These are phyloP conservation scores for Drosophila nr. medialis DNA, from an alignment of 2,888 invertebrate genomes.

Conservation along the genomic window DNA sequence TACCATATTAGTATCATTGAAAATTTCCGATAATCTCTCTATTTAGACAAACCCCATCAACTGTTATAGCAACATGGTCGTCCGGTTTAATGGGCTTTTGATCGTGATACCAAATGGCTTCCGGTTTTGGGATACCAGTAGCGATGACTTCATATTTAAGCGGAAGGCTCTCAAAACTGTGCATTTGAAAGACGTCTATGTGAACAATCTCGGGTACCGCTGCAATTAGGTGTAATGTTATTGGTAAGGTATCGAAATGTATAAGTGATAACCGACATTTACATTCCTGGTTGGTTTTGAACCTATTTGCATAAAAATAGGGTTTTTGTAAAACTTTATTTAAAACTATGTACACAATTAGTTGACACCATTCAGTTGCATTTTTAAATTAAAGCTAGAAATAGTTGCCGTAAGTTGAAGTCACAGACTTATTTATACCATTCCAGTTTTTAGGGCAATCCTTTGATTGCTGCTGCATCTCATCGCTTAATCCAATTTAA, in stretches of 20 bases:
- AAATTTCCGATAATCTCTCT: fast-evolving
- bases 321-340: slow-evolving; percentile 1
- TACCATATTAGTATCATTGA: neutral
- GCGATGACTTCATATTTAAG: slow-evolving; percentile 92
- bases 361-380: slow-evolving; percentile 5
- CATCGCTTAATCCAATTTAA: neutral
- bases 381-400: neutral
- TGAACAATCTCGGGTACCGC: slow-evolving; percentile 90
- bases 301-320: slow-evolving; percentile 4
- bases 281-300: neutral
- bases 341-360: slow-evolving; percentile 13
- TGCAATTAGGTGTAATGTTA: slow-evolving; percentile 72
- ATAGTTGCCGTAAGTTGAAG: slow-evolving; percentile 1
- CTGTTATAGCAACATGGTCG: slow-evolving; percentile 87
- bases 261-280: neutral
- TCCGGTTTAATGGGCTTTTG: slow-evolving; percentile 89
- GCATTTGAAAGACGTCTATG: slow-evolving; percentile 90
- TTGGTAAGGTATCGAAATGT: neutral
- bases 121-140: slow-evolving; percentile 91
- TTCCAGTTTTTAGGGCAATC: slow-evolving; percentile 2
- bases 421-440: neutral
- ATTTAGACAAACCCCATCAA: slow-evolving; percentile 86
- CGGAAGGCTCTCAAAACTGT: slow-evolving; percentile 92
- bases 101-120: slow-evolving; percentile 91
- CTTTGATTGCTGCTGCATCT: slow-evolving; percentile 1